Evolutionary conservation across 2,797 vertebrate genomes (phyloP), one percentile per base, ranked within the genome.

Genomic region (Siniperca scherzeri): DNA sequence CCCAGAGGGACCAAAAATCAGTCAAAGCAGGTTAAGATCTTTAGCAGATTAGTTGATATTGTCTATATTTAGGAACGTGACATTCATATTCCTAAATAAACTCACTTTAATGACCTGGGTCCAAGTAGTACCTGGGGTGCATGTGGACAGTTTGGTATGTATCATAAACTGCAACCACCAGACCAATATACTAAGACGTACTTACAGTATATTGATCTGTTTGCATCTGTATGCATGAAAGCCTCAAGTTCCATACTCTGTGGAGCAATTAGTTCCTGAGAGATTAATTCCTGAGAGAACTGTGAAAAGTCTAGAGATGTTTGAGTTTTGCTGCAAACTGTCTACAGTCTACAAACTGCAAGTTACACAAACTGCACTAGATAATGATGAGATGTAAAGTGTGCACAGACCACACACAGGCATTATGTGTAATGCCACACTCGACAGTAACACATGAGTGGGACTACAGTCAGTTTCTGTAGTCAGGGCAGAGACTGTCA

Each of bases 381-480:
- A 62, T 64, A 38, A n/a, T 52, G 44, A 53, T 62, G 40, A 65
- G 36, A 11, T 57, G 36, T 11, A n/a, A 72, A 61, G 46, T 38
- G 44, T 27, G 14, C 53, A 50, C 40, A 59, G 30, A 33, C 21
- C 8, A 22, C 27, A n/a, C 1, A 1, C n/a, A 65, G 33, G 9
- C 56, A 62, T 42, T 55, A 7, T 55, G 2, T 56, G 44, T 19
- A 21, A 10, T 60, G 64, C 19, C n/a, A 42, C 7, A 30, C n/a
- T 59, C 7, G 1, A 21, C 7, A 30, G n/a, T 38, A 22, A 42
- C 46, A 53, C 19, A 59, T 2, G 40, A 61, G 46, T 22, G 14
- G 14, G 19, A 17, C n/a, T 68, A 19, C 16, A 55, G 78, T 62
- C 25, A 27, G 19, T 53, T 61, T 53, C 40, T 76, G 64, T 27